These are phyloP conservation scores for Apamea sordens DNA, from an alignment of 2,888 invertebrate genomes.

Conservation along the genomic window DNA sequence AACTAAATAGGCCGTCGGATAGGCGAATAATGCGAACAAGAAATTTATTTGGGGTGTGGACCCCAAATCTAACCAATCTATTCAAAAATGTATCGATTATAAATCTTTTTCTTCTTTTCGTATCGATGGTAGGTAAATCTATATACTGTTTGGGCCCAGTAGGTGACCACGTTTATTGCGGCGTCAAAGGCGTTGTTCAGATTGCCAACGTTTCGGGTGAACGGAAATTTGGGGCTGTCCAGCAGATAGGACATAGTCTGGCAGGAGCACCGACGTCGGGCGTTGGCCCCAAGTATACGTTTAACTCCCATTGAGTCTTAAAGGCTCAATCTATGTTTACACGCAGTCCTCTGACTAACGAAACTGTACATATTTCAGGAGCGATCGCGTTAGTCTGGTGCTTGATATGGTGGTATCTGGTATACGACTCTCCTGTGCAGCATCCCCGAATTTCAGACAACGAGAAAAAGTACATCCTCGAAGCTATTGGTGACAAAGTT, in stretches of 20 bases:
- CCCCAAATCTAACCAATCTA: neutral
- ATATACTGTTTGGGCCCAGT: neutral
- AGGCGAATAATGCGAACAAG: neutral
- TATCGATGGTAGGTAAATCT: neutral
- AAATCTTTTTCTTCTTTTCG: neutral
- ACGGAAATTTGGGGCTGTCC: neutral
- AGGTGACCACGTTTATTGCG: neutral
- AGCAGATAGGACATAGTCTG: neutral
- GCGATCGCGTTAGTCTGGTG: constrained; percentile 90
- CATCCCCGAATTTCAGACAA: constrained; percentile 91
- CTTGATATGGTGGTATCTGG: constrained; percentile 90
- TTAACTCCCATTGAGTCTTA: neutral
- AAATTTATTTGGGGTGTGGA: neutral
- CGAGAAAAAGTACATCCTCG: constrained; percentile 91
- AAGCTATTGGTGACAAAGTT: constrained; percentile 90
- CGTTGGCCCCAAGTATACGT: neutral
- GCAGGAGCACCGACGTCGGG: neutral
- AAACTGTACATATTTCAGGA: constrained; percentile 73
- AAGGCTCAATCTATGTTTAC: neutral
- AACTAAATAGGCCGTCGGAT: neutral
- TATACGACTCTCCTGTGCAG: constrained; percentile 91
- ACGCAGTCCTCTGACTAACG: neutral
- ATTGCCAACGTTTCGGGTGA: neutral
- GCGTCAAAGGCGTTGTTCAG: neutral
- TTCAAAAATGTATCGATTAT: neutral